These are phyloP conservation scores for Brachypodius melanocephalos DNA, from an alignment of 2,113 vertebrate species.

Conservation along the genomic window DNA sequence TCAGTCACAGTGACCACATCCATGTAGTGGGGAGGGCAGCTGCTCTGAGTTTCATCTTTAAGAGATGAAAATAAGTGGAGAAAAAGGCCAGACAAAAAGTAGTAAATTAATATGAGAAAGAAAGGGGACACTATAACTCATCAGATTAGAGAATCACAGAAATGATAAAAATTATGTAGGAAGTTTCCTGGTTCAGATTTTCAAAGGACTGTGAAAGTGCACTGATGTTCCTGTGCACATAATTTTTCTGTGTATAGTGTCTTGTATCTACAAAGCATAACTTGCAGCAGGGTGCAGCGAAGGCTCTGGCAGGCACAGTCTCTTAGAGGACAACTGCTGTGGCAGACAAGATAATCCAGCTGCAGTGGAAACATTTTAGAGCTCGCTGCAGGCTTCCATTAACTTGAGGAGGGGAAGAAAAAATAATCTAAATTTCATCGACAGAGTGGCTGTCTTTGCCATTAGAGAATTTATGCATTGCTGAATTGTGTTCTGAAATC, in stretches of 20 bases:
- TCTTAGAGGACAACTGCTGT: not conserved
- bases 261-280: not conserved
- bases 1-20: not conserved
- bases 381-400: not conserved
- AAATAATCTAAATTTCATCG: not conserved
- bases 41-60: not conserved
- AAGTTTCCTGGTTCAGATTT: not conserved
- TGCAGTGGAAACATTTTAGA: not conserved
- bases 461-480: not conserved
- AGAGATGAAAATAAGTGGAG: not conserved
- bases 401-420: not conserved
- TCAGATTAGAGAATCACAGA: not conserved
- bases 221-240: not conserved
- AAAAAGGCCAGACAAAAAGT: not conserved
- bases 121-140: not conserved
- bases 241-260: not conserved
- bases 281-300: not conserved
- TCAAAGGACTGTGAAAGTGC: not conserved
- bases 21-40: not conserved
- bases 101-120: not conserved
- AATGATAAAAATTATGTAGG: not conserved
- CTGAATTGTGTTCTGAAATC: not conserved
- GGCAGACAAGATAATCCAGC: slow-evolving; percentile 3
- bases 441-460: not conserved
- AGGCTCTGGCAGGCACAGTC: not conserved